A percentile compares a stretch with the other conserved stretches of the same genome.
These are phyloP conservation scores for Noctua pronuba DNA, from an alignment of 2,888 invertebrate species.

Conservation along the genomic window DNA sequence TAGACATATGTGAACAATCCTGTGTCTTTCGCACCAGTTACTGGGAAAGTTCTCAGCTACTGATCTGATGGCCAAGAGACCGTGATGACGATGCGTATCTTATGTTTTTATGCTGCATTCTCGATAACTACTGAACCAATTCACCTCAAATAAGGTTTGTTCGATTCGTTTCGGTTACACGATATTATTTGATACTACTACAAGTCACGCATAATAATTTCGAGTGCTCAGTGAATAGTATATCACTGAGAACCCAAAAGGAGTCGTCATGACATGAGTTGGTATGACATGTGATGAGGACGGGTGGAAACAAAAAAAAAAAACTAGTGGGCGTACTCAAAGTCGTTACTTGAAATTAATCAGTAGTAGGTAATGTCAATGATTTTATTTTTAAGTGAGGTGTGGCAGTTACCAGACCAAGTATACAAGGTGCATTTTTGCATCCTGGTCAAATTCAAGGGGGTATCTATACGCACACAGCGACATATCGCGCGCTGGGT, in stretches of 20 bases:
- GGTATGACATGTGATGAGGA: neutral
- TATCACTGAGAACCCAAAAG: neutral
- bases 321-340: no score
- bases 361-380: no score
- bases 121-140: conserved; percentile 12
- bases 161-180: conserved; percentile 18
- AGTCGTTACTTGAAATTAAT: no score
- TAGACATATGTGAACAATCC: no score
- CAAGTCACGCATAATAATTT: neutral
- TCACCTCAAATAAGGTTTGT: conserved; percentile 14
- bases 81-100: neutral
- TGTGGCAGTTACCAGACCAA: no score
- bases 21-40: neutral
- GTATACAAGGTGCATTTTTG: no score
- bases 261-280: neutral
- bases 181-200: neutral
- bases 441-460: no score
- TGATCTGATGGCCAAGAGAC: neutral
- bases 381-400: no score
- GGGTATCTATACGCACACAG: no score
- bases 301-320: no score
- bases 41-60: neutral
- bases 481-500: no score
- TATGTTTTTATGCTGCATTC: conserved; percentile 20
- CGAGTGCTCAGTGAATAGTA: neutral